Conservation (phyloP, 2,888 invertebrate genomes). For the Tanypteryx hageni region DNA sequence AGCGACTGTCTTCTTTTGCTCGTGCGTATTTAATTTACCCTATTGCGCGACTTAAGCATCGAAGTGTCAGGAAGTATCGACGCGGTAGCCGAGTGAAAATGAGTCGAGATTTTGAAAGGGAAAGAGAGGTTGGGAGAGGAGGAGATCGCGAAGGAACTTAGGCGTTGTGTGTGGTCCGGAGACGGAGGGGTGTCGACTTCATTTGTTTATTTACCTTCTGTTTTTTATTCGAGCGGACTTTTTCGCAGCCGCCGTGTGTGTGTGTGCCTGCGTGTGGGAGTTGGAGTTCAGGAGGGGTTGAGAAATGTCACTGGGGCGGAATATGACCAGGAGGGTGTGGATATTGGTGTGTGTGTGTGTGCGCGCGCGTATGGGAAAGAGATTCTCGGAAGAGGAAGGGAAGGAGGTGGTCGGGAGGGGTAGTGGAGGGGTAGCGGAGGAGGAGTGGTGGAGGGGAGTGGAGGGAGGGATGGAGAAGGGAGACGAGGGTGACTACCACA, state of each 20-base stretch:
- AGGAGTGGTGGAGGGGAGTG: background rate
- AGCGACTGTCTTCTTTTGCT: too few relatives aligned
- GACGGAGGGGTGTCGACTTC: too few relatives aligned
- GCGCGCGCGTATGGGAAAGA: background rate
- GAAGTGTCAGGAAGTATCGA: too few relatives aligned
- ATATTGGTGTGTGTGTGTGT: background rate
- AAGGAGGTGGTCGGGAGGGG: background rate
- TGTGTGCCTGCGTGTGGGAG: background rate
- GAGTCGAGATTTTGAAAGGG: background rate
- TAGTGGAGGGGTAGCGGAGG: background rate
- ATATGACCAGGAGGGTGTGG: background rate
- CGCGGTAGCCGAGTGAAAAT: too few relatives aligned
- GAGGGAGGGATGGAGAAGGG: background rate
- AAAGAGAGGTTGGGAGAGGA: background rate
- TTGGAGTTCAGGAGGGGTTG: slow-evolving; percentile 18
- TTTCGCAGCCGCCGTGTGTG: background rate
- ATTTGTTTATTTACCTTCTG: slow-evolving; percentile 4
- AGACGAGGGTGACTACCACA: background rate
- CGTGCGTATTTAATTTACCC: too few relatives aligned
- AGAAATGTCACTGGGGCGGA: slow-evolving; percentile 49
- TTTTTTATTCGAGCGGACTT: background rate
- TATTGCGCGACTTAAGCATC: too few relatives aligned
- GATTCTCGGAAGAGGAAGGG: background rate
- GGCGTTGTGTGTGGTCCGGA: slow-evolving; percentile 32
- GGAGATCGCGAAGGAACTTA: background rate